Evolutionary conservation across 2,797 vertebrate species (phyloP).

Genomic region (Lepidocolaptes lacrymiger): DNA sequence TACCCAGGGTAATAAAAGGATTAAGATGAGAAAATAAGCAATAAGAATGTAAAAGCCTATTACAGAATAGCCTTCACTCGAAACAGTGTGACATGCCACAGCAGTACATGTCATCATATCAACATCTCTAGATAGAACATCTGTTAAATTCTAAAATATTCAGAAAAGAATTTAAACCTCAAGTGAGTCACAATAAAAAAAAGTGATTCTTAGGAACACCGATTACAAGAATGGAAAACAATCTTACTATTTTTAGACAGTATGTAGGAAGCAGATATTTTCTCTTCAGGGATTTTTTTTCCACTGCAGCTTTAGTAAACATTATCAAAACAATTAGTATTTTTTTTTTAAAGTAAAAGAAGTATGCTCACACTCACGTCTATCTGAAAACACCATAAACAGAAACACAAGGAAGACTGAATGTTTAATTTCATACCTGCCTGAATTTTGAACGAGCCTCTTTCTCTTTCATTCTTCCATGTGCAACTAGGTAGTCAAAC

Average conservation of each 20-base stretch:
- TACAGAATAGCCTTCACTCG: background rate
- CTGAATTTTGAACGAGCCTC: slow-evolving; percentile 97
- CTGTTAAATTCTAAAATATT: background rate
- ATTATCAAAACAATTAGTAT: background rate
- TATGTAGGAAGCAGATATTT: slow-evolving; percentile 22
- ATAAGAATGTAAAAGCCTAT: background rate
- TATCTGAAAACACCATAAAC: slow-evolving; percentile 6
- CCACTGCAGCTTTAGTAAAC: slow-evolving; percentile 7
- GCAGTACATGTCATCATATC: background rate
- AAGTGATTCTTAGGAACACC: background rate
- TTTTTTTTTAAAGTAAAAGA: background rate
- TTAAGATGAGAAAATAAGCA: background rate
- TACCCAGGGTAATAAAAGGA: background rate
- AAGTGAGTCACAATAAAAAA: slow-evolving; percentile 25
- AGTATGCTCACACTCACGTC: background rate
- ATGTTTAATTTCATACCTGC: slow-evolving; percentile 87
- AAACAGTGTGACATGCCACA: background rate
- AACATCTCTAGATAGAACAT: background rate
- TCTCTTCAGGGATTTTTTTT: slow-evolving; percentile 17
- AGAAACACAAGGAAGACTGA: slow-evolving; percentile 20
- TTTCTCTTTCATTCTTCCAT: slow-evolving; percentile 98
- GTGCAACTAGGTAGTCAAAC: slow-evolving; percentile 96
- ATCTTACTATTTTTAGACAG: slow-evolving; percentile 42
- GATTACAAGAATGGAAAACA: slow-evolving; percentile 18
- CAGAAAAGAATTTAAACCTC: background rate